These are phyloP conservation scores for Rostratula benghalensis DNA, from an alignment of 2,113 vertebrate species.

Conservation along the genomic window DNA sequence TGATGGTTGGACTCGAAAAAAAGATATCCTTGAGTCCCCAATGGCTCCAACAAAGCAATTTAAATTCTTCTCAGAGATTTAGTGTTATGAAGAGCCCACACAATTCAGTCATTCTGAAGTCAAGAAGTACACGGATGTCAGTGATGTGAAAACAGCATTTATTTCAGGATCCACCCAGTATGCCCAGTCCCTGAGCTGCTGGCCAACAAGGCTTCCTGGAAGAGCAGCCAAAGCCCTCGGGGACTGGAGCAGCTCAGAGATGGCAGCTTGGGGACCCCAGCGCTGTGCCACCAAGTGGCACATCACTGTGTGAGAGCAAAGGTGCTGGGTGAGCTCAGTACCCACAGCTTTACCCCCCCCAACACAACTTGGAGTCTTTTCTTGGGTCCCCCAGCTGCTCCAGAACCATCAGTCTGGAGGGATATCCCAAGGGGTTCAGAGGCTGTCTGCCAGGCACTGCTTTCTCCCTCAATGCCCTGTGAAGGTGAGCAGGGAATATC, in stretches of 20 bases:
- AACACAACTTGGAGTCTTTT: too few relatives aligned
- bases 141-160: accelerated
- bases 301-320: not conserved
- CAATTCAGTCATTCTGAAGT: not conserved
- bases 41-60: not conserved
- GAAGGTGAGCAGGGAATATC: not conserved
- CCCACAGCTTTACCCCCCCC: not conserved
- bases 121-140: accelerated
- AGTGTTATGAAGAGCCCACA: not conserved
- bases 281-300: not conserved
- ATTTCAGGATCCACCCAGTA: not conserved
- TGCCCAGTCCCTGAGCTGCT: accelerated
- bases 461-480: not conserved
- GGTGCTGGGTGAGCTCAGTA: not conserved
- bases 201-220: not conserved
- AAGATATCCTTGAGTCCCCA: not conserved
- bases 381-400: not conserved
- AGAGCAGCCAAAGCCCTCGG: not conserved
- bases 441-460: not conserved
- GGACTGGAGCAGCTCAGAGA: not conserved
- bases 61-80: not conserved
- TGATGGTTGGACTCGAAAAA: too few relatives aligned
- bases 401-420: not conserved
- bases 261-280: not conserved
- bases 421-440: not conserved